These are phyloP conservation scores for Drosophila formosana DNA, from an alignment of 2,888 invertebrate genomes.

Conservation along the genomic window DNA sequence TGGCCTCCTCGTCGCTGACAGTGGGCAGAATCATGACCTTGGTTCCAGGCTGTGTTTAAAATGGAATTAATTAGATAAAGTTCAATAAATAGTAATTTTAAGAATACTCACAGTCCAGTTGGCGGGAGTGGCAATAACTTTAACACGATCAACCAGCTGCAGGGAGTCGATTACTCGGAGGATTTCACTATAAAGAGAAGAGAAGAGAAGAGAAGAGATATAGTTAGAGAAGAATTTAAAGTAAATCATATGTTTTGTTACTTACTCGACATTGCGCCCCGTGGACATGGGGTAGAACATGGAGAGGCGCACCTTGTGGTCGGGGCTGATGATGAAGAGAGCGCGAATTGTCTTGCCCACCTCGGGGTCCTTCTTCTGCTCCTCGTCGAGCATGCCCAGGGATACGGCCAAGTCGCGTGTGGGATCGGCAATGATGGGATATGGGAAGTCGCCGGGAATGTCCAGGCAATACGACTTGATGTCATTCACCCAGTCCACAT, in stretches of 20 bases:
- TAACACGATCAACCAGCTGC: slow-evolving; percentile 90
- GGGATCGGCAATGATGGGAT: slow-evolving; percentile 93
- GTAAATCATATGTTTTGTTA: slow-evolving; percentile 49
- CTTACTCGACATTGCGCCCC: slow-evolving; percentile 94
- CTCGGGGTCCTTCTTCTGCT: slow-evolving; percentile 88
- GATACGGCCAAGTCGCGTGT: slow-evolving; percentile 89
- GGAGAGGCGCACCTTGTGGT: slow-evolving; percentile 91
- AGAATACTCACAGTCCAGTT: slow-evolving; percentile 90
- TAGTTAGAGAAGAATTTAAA: neutral
- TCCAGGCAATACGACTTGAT: slow-evolving; percentile 90
- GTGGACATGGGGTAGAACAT: slow-evolving; percentile 95
- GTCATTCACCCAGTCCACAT: slow-evolving; percentile 92
- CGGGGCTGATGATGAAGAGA: slow-evolving; percentile 92
- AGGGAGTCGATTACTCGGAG: slow-evolving; percentile 93
- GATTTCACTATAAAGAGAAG: slow-evolving; percentile 88
- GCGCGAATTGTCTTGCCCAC: slow-evolving; percentile 90
- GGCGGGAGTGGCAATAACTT: slow-evolving; percentile 93
- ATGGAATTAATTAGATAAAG: neutral
- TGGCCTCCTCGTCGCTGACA: slow-evolving; percentile 88
- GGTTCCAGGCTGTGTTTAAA: slow-evolving; percentile 87
- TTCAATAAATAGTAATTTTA: neutral
- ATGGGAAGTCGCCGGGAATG: slow-evolving; percentile 91
- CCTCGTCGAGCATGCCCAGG: slow-evolving; percentile 93
- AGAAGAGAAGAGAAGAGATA: too few relatives aligned
- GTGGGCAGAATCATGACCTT: slow-evolving; percentile 93